Conservation (phyloP, 2,888 invertebrate genomes). For the Callinectes sapidus region DNA sequence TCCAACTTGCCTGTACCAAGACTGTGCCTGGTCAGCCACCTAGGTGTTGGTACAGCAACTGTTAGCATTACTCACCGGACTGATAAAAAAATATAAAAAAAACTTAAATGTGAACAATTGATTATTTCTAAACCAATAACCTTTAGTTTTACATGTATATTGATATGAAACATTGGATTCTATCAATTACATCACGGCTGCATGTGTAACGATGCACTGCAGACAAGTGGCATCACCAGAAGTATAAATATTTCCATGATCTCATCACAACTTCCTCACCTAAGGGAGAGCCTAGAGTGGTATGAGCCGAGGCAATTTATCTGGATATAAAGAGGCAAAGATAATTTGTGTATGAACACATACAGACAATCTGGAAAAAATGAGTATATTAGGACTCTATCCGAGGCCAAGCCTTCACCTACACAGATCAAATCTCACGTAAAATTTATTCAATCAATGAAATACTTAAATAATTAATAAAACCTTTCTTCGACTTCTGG, state of each 20-base stretch:
- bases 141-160: not conserved
- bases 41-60: not conserved
- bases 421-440: slow-evolving; percentile 4
- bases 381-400: slow-evolving; percentile 21
- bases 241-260: not conserved
- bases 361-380: slow-evolving; percentile 35
- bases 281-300: not conserved
- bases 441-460: not conserved
- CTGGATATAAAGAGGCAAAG: not conserved
- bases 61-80: not conserved
- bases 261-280: not conserved
- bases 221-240: not conserved
- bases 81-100: not conserved
- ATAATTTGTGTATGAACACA: not conserved
- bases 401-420: slow-evolving; percentile 4
- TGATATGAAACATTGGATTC: not conserved
- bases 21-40: not conserved
- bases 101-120: not conserved
- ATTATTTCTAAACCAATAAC: not conserved
- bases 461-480: slow-evolving; percentile 29
- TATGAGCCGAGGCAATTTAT: not conserved
- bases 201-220: not conserved
- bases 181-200: not conserved
- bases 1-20: slow-evolving; percentile 55
- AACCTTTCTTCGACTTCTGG: not conserved